Evolutionary conservation across 2,888 invertebrate species (phyloP).

Genomic region (Drosophila acutilabella): DNA sequence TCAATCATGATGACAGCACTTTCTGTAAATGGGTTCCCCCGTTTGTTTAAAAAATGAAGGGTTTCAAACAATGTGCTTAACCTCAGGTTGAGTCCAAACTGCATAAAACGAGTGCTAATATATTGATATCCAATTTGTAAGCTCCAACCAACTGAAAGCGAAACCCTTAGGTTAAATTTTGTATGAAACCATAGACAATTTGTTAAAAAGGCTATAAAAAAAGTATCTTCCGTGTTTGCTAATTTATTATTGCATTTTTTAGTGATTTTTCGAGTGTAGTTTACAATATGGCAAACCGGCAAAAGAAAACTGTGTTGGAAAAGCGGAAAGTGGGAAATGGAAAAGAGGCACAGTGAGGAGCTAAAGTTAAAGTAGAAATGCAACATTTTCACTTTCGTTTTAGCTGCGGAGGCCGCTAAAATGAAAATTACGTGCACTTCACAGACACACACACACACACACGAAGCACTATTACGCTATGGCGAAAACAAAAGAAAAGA

Average conservation of each 20-base stretch:
- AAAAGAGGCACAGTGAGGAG: slow-evolving; percentile 1
- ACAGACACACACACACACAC: slow-evolving; percentile 49
- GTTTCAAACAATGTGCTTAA: neutral
- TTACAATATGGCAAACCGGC: slow-evolving; percentile 6
- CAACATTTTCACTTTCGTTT: slow-evolving; percentile 80
- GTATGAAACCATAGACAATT: slow-evolving; percentile 19
- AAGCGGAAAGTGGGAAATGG: slow-evolving; percentile 6
- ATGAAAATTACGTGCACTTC: slow-evolving; percentile 67
- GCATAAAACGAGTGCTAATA: neutral
- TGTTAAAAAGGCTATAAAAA: slow-evolving; percentile 5
- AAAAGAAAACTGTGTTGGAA: slow-evolving; percentile 14
- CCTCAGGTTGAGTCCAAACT: slow-evolving; percentile 21
- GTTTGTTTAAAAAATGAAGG: neutral
- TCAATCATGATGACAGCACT: slow-evolving; percentile 67
- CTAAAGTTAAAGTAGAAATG: slow-evolving; percentile 32
- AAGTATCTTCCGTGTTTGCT: slow-evolving; percentile 54
- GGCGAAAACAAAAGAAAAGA: slow-evolving; percentile 41
- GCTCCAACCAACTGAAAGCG: neutral
- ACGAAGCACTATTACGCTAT: slow-evolving; percentile 50
- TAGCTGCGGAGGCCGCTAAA: slow-evolving; percentile 51
- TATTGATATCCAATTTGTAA: neutral
- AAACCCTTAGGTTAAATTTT: slow-evolving; percentile 20
- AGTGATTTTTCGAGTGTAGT: slow-evolving; percentile 24
- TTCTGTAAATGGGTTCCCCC: slow-evolving; percentile 10
- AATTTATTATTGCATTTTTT: slow-evolving; percentile 25